Evolutionary conservation across 2,797 vertebrate genomes (phyloP), one percentile per base, ranked within the genome.

Genomic region (Podarcis siculus): DNA sequence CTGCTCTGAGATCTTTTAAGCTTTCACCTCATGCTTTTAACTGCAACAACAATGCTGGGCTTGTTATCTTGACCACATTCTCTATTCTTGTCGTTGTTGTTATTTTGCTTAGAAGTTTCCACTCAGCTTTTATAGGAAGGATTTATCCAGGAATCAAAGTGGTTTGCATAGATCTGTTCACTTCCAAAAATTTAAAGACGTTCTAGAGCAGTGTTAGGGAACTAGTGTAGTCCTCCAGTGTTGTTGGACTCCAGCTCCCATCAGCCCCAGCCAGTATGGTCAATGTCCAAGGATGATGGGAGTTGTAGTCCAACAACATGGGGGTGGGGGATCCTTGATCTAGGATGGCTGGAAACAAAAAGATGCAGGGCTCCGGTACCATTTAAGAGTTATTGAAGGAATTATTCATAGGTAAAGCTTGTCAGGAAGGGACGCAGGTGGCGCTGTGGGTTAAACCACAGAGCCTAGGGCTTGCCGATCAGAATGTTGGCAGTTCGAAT

Each of bases 1-100:
- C 0, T 0, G 21, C 45, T 42, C 1, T 25, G 32, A 67, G 80
- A 55, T 71, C 69, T 25, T 37, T 85, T 2, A 12, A 15, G 61
- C 12, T 82, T 49, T 42, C 72, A 39, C 13, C 49, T 77, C 10
- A 58, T 69, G 35, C 3, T 42, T 92, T 55, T 42, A 1, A 0
- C 39, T 77, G 67, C 49, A 81, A 45, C 8, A 17, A 69, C 5
- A 32, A 35, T 10, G 32, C 0, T 67, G 75, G 87, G 7, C 23
- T 71, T 58, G 80, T 19, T 87, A 37, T 39, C 58, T 83, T 61
- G 78, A 49, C 76, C 27, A 76, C 73, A 78, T 88, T 78, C 12
- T 86, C 49, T 55, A 55, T 49, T 49, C 12, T 49, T 49, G 13
- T 15, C 13, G 13, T 49, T 49, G 0, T 13, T 49, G 13, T 49